phyloP scores from a whole-genome alignment of 1,140 invertebrate species.

The Lordiphosa mommai region DNA sequence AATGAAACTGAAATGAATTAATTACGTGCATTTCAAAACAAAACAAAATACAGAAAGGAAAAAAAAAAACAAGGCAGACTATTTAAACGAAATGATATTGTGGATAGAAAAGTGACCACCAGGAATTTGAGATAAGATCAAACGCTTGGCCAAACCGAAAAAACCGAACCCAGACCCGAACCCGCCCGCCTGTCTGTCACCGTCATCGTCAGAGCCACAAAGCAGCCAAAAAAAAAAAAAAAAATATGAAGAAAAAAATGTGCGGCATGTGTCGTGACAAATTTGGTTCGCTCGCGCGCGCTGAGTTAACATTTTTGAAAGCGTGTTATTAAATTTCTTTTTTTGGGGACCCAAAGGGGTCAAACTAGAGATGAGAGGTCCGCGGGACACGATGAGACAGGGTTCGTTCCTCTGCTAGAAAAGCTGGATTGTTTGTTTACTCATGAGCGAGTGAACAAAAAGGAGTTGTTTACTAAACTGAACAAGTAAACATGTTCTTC shows the following conservation, averaged over 20 bases:
- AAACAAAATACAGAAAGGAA: conserved; percentile 19
- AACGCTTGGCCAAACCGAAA: conserved; percentile 53
- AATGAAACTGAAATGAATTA: conserved; percentile 73
- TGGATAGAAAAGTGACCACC: conserved; percentile 78
- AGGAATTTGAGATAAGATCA: conserved; percentile 77
- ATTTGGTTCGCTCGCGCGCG: conserved; percentile 66
- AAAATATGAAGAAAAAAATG: conserved; percentile 49
- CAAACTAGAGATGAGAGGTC: neutral
- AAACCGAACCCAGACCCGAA: conserved; percentile 27
- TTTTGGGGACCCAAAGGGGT: conserved; percentile 1
- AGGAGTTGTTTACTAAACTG: no score
- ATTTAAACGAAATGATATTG: conserved; percentile 78
- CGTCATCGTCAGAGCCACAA: conserved; percentile 40
- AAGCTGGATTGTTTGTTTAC: no score
- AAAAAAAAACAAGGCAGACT: conserved; percentile 54
- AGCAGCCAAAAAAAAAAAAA: conserved; percentile 29
- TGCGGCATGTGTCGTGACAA: conserved; percentile 74
- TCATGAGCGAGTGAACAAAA: no score
- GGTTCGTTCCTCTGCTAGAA: no score
- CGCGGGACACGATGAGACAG: neutral
- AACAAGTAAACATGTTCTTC: no score
- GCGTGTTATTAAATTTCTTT: conserved; percentile 71
- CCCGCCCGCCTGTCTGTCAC: conserved; percentile 68
- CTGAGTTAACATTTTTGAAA: conserved; percentile 72
- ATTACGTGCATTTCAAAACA: conserved; percentile 76